Percentiles rank a stretch among this genome's conserved stretches.
phyloP scores from a whole-genome alignment of 2,113 vertebrate species.

The Scytalopus superciliaris region DNA sequence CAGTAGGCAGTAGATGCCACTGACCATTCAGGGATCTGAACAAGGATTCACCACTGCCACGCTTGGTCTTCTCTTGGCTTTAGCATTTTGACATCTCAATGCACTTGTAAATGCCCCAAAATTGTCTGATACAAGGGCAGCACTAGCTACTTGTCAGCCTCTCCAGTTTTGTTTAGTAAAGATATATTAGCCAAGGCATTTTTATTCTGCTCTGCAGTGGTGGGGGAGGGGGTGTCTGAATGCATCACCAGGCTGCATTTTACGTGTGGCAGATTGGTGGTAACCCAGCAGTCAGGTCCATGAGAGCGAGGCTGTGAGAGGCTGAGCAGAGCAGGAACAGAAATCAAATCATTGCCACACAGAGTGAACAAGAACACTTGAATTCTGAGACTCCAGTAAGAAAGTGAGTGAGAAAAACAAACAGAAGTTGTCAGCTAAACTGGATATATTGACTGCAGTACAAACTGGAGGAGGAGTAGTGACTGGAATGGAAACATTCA shows the following conservation, averaged over 20 bases:
- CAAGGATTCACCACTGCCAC: not conserved
- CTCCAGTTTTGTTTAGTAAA: not conserved
- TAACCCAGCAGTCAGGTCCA: slow-evolving; percentile 30
- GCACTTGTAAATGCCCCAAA: not conserved
- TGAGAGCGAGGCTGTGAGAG: not conserved
- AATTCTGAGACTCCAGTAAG: slow-evolving; percentile 1
- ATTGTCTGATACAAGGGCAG: not conserved
- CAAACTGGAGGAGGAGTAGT: not conserved
- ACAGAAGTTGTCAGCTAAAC: not conserved
- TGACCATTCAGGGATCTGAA: not conserved
- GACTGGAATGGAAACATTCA: not conserved
- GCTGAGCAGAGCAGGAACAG: not conserved
- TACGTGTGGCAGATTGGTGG: slow-evolving; percentile 2
- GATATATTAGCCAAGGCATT: not conserved
- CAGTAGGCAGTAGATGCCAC: not conserved
- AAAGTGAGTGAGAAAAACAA: slow-evolving; percentile 18
- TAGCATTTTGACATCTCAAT: not conserved
- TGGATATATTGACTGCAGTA: not conserved
- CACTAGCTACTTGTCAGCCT: too few species aligned
- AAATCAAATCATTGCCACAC: slow-evolving; percentile 38
- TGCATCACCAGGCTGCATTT: not conserved
- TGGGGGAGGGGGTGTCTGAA: not conserved
- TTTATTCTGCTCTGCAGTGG: not conserved
- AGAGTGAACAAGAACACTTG: not conserved
- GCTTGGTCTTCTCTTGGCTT: not conserved